Base-by-base conservation (phyloP, 1,140 invertebrate species). In the Heliconius hewitsoni region DNA sequence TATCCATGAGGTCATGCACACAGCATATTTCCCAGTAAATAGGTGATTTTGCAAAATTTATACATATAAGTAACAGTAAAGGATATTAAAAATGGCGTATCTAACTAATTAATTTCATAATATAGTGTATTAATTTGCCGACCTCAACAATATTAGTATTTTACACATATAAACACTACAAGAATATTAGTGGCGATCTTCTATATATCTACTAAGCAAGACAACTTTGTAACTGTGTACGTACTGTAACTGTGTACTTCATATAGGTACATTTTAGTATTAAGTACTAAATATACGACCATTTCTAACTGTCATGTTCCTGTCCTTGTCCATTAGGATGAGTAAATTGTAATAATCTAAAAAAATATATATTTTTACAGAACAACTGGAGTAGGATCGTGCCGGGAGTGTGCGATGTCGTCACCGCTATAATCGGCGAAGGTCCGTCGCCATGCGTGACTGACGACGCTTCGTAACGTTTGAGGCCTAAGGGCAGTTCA, bases 391-490 rank as follows among this genome's bases (percentile, higher is more conserved):
- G 71, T 84, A 81, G 81, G 81, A 83, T 76, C 79, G 84, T 80
- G 82, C 52, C 84, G 86, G 89, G 89, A 87, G 86, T 83, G 87
- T 81, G 84, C 84, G 86, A 92, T 92, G 89, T 83, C 88, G 91
- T 93, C 92, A 93, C 86, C 91, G 89, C 90, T 92, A 93, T 92
- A 89, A 90, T 84, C 85, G 86, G 81, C 86, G 89, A 92, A 92
- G 90, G 90, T 89, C 91, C 89, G 86, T 88, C 86, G 84, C 81
- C 84, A 87, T 87, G 86, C 87, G 88, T 86, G 89, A 88, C 88
- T 84, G 83, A 81, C 86, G 87, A 86, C 86, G 89, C 76, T 81
- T 83, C 78, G 79, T 80, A 77, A 77, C 57, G 81, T 81, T 81
- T 73, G 77, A 72, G 46, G 73, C 34, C 55, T 83, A 80, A 80